Evolutionary conservation across 2,888 invertebrate species (phyloP).

Genomic region (Nebria salina): DNA sequence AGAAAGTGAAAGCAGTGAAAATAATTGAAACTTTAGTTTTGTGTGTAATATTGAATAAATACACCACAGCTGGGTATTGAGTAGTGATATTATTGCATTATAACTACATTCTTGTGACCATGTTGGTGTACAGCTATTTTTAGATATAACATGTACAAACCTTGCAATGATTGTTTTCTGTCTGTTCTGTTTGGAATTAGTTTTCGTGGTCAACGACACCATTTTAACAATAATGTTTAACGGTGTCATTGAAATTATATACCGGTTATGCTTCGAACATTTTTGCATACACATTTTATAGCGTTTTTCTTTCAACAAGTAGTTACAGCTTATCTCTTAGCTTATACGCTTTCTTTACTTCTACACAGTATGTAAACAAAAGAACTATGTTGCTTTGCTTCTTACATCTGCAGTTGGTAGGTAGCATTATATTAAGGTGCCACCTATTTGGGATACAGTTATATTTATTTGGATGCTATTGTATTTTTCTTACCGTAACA

Average conservation of each 20-base stretch:
- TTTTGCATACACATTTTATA: too few species aligned
- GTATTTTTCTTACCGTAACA: too few species aligned
- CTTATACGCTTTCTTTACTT: too few species aligned
- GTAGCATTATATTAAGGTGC: too few species aligned
- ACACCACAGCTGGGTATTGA: background rate
- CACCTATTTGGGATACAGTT: too few species aligned
- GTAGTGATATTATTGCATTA: background rate
- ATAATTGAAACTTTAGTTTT: constrained; percentile 18
- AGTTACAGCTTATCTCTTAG: too few species aligned
- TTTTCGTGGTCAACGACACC: constrained; percentile 38
- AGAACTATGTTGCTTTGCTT: too few species aligned
- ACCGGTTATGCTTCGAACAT: too few species aligned
- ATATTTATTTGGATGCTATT: too few species aligned
- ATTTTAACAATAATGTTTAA: constrained; percentile 3
- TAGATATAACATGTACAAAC: constrained; percentile 17
- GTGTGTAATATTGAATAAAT: background rate
- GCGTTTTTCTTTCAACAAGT: too few species aligned
- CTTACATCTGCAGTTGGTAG: too few species aligned
- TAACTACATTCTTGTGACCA: constrained; percentile 34
- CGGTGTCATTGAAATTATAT: background rate
- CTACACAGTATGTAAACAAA: too few species aligned
- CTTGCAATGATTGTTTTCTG: constrained; percentile 39
- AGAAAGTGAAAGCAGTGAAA: constrained; percentile 34
- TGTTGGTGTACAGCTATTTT: constrained; percentile 35
- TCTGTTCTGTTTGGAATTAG: constrained; percentile 14